Evolutionary conservation across 2,888 invertebrate genomes (phyloP).

Genomic region (Ochropleura leucogaster): DNA sequence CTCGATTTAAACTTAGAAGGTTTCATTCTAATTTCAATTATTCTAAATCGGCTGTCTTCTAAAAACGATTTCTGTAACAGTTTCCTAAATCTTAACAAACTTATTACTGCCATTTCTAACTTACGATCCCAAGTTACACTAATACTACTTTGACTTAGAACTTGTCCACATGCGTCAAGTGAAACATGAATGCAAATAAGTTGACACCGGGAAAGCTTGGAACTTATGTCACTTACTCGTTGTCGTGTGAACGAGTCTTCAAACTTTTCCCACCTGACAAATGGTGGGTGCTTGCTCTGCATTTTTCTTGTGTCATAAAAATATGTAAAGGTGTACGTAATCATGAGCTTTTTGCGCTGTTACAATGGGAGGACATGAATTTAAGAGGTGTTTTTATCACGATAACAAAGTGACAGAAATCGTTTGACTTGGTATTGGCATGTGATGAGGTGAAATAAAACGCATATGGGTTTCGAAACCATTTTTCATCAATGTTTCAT

Average conservation of each 20-base stretch:
- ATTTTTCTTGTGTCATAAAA: conserved; percentile 31
- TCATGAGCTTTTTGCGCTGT: conserved; percentile 8
- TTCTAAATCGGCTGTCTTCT: not conserved
- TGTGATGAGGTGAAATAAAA: not conserved
- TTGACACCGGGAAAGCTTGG: conserved; percentile 46
- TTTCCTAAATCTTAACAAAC: not conserved
- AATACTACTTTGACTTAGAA: conserved; percentile 33
- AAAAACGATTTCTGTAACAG: too few species aligned
- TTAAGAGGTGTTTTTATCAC: not conserved
- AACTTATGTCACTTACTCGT: conserved; percentile 53
- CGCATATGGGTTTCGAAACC: not conserved
- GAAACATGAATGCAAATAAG: conserved; percentile 47
- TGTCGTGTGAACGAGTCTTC: conserved; percentile 48
- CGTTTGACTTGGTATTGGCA: not conserved
- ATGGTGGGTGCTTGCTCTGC: conserved; percentile 22
- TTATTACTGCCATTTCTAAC: not conserved
- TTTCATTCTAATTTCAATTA: conserved; percentile 6
- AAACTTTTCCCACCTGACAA: conserved; percentile 53
- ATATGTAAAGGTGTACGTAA: conserved; percentile 12
- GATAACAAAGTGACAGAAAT: not conserved
- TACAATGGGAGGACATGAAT: not conserved
- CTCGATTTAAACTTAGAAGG: too few species aligned
- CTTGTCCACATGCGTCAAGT: conserved; percentile 32
- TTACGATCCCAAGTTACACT: conserved; percentile 9
- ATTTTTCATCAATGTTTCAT: too few species aligned